Conservation (phyloP, 92 coral and sea anemone genomes). For the Parazoanthus swiftii region DNA sequence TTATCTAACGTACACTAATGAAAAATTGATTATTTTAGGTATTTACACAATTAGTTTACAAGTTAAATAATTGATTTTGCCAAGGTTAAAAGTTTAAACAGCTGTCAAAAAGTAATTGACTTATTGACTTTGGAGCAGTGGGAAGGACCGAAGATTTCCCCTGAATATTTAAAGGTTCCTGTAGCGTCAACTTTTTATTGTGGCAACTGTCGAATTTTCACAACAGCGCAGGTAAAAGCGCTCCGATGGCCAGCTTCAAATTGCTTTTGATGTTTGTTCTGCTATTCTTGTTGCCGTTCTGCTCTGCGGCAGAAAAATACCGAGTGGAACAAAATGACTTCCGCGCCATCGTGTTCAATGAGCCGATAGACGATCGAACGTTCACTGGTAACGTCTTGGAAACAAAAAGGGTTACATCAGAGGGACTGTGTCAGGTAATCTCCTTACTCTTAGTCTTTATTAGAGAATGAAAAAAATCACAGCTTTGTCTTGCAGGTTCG, state of each 20-base stretch:
- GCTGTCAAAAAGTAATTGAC: too few relatives aligned
- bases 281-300: neutral
- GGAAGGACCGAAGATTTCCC: neutral
- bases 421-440: constrained; percentile 22
- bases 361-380: neutral
- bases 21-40: too few relatives aligned
- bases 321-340: constrained; percentile 6
- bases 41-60: neutral
- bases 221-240: neutral
- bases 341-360: constrained; percentile 19
- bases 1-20: too few relatives aligned
- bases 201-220: too few relatives aligned
- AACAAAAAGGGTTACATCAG: constrained; percentile 14
- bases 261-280: neutral
- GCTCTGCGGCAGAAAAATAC: neutral
- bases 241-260: neutral
- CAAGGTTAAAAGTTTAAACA: too few relatives aligned
- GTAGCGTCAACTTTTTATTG: neutral
- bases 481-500: too few relatives aligned
- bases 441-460: too few relatives aligned
- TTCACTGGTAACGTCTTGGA: neutral
- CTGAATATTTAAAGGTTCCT: too few relatives aligned
- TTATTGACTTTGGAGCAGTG: neutral
- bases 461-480: too few relatives aligned
- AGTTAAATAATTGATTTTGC: too few relatives aligned